phyloP scores from a whole-genome alignment of 1,140 invertebrate species.

The Monochamus saltuarius region DNA sequence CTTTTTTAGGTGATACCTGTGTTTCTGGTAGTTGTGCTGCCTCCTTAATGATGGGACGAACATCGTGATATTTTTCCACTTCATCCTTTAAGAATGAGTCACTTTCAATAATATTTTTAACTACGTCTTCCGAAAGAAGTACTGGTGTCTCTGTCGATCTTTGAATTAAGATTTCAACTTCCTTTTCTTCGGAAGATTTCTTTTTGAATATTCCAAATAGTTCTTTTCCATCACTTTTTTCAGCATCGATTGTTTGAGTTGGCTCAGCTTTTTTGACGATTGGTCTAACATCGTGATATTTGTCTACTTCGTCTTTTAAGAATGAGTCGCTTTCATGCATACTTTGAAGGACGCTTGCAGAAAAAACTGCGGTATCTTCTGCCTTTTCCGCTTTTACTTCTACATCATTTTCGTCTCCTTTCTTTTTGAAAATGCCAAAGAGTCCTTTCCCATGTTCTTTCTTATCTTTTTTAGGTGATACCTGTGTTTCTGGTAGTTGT shows the following conservation, averaged over 20 bases:
- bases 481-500: too few species aligned
- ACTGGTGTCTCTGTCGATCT: background rate
- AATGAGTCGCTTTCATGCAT: slow-evolving; percentile 18
- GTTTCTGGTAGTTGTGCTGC: background rate
- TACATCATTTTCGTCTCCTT: slow-evolving; percentile 2
- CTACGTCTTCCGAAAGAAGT: slow-evolving; percentile 6
- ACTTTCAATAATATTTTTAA: slow-evolving; percentile 12
- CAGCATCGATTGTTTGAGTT: background rate
- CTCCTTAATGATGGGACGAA: background rate
- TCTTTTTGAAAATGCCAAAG: slow-evolving; percentile 19
- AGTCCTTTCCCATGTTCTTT: too few species aligned
- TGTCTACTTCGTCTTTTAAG: slow-evolving; percentile 22
- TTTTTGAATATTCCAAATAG: too few species aligned
- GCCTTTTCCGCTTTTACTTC: background rate
- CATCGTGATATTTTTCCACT: slow-evolving; percentile 17
- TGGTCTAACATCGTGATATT: slow-evolving; percentile 26
- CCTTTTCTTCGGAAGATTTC: slow-evolving; percentile 16
- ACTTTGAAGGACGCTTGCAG: slow-evolving; percentile 11
- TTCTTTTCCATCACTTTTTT: slow-evolving; percentile 18
- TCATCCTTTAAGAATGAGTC: slow-evolving; percentile 1
- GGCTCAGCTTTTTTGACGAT: background rate
- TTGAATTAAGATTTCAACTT: slow-evolving; percentile 20
- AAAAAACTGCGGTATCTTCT: slow-evolving; percentile 11
- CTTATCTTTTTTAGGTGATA: too few species aligned
- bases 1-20: background rate